Percentiles rank a stretch among this genome's conserved stretches.
phyloP scores from a whole-genome alignment of 2,888 invertebrate species.

The Hypsopygia costalis region DNA sequence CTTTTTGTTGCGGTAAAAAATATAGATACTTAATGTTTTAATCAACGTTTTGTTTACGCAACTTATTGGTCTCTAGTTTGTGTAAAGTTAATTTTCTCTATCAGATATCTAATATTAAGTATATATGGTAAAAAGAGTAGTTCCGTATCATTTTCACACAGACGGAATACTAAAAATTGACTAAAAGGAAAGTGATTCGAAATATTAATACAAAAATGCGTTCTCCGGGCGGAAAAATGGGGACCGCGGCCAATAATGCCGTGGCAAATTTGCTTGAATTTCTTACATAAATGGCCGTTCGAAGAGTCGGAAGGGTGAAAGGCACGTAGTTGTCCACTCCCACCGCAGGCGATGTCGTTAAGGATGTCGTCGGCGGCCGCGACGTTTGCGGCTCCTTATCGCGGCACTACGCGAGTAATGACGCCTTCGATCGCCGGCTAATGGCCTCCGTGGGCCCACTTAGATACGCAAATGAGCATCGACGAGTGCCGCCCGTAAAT shows the following conservation, averaged over 20 bases:
- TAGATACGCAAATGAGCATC: conserved; percentile 80
- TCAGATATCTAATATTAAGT: no score
- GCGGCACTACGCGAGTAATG: conserved; percentile 71
- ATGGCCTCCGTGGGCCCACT: conserved; percentile 75
- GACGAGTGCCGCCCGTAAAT: conserved; percentile 48
- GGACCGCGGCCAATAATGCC: not conserved
- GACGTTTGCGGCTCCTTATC: conserved; percentile 56
- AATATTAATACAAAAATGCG: no score
- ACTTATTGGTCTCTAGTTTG: no score
- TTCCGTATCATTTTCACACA: no score
- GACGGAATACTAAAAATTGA: no score
- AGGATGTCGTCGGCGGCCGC: conserved; percentile 47
- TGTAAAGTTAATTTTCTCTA: no score
- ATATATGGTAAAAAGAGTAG: no score
- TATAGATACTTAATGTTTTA: no score
- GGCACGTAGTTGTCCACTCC: conserved; percentile 61
- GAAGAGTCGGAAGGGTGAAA: conserved; percentile 26
- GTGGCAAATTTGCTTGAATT: not conserved
- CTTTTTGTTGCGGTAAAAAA: no score
- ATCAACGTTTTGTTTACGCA: no score
- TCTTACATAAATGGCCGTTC: conserved; percentile 1
- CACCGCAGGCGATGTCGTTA: conserved; percentile 57
- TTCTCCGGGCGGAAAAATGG: no score
- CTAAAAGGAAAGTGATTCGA: no score
- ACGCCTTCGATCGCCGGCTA: conserved; percentile 74